These are phyloP conservation scores for Pristionchus pacificus DNA, from an alignment of 1,140 invertebrate species.

Conservation along the genomic window DNA sequence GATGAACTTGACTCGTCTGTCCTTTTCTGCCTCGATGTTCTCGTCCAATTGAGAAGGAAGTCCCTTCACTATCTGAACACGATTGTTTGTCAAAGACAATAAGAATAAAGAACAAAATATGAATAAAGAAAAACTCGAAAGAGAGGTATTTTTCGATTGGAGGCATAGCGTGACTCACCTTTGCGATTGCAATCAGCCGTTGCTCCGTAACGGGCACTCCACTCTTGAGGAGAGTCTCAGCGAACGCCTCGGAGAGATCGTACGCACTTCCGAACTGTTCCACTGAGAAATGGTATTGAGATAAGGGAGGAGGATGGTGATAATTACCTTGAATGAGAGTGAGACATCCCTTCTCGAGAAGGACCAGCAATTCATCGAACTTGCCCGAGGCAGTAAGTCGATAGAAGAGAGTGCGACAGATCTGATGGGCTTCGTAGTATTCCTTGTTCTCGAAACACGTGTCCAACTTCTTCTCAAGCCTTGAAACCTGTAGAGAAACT, in stretches of 20 bases:
- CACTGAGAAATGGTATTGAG: constrained; percentile 4
- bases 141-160: background rate
- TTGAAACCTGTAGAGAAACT: background rate
- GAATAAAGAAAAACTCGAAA: background rate
- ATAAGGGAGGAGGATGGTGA: background rate
- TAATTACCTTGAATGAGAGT: constrained; percentile 9
- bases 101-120: background rate
- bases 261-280: constrained; percentile 6
- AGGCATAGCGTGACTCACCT: background rate
- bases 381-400: background rate
- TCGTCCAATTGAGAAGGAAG: background rate
- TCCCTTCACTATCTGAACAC: background rate
- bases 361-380: constrained; percentile 8
- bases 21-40: background rate
- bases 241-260: constrained; percentile 14
- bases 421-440: constrained; percentile 28
- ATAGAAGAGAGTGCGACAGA: constrained; percentile 21
- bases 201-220: background rate
- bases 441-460: constrained; percentile 19
- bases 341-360: constrained; percentile 13
- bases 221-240: background rate
- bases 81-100: background rate
- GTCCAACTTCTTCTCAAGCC: constrained; percentile 16
- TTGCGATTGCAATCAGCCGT: background rate
- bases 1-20: constrained; percentile 1